phyloP scores from a whole-genome alignment of 2,113 vertebrate genomes.

The Hippolais icterina region DNA sequence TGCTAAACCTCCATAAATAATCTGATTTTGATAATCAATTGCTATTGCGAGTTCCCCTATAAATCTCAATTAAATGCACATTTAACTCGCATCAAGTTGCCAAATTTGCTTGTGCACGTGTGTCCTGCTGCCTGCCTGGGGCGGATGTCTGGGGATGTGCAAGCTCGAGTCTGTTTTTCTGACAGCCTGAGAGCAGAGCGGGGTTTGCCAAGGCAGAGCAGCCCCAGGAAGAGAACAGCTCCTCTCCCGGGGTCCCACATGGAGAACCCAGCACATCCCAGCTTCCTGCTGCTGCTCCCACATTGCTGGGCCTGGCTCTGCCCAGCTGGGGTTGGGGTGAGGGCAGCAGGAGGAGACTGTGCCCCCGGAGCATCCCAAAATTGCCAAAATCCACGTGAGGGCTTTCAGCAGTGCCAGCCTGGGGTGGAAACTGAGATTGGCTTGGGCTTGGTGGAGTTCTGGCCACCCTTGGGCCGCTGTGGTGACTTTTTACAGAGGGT shows the following conservation, averaged over 20 bases:
- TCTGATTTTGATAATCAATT: slow-evolving; percentile 66
- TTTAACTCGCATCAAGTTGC: slow-evolving; percentile 33
- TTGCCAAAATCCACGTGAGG: rapidly evolving
- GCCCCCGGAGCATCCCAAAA: not conserved
- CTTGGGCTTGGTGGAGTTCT: not conserved
- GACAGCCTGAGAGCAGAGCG: not conserved
- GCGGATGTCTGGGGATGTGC: slow-evolving; percentile 38
- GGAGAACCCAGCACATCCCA: not conserved
- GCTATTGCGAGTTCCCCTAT: not conserved
- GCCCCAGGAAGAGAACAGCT: not conserved
- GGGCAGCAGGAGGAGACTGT: not conserved
- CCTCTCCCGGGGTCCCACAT: rapidly evolving
- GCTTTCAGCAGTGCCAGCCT: rapidly evolving
- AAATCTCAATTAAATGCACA: slow-evolving; percentile 56
- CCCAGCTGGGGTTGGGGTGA: not conserved
- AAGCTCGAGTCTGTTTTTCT: slow-evolving; percentile 16
- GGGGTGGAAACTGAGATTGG: not conserved
- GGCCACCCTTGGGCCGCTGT: too few relatives aligned
- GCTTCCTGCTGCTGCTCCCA: not conserved
- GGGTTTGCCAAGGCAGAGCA: not conserved
- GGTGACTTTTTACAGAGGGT: not conserved
- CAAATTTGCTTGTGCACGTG: not conserved
- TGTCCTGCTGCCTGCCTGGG: slow-evolving; percentile 22
- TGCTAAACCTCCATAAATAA: slow-evolving; percentile 58
- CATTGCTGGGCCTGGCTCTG: rapidly evolving